Evolutionary conservation across 2,113 vertebrate genomes (phyloP).

Genomic region (Xiphophorus maculatus): DNA sequence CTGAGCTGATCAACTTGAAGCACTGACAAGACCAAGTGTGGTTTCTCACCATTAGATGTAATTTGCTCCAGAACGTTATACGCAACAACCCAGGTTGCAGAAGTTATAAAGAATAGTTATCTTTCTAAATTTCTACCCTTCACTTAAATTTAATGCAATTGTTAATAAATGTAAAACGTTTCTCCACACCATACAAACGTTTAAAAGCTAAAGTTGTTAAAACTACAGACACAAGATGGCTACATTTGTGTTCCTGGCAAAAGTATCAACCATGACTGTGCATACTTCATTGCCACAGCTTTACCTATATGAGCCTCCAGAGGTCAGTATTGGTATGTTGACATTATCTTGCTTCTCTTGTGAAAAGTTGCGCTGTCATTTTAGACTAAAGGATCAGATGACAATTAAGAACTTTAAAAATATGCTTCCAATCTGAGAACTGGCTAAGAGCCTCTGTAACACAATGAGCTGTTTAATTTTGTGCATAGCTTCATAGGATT

Average conservation of each 20-base stretch:
- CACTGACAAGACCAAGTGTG: neutral
- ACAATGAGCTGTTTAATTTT: constrained; percentile 36
- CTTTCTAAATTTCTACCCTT: neutral
- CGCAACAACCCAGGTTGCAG: too few relatives aligned
- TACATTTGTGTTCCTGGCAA: neutral
- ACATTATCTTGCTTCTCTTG: neutral
- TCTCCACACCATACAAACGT: too few relatives aligned
- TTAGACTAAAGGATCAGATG: too few relatives aligned
- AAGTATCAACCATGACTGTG: neutral
- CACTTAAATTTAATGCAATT: neutral
- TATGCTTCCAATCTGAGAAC: too few relatives aligned
- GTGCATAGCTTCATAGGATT: constrained; percentile 30
- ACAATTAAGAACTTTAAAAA: too few relatives aligned
- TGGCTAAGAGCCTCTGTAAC: constrained; percentile 3
- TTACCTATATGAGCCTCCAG: neutral
- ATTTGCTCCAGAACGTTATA: neutral
- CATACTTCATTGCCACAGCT: neutral
- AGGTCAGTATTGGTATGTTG: neutral
- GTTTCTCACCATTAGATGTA: neutral
- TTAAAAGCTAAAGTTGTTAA: neutral
- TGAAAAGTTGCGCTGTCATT: too few relatives aligned
- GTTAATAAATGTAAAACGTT: neutral
- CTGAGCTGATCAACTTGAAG: neutral
- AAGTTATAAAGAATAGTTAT: too few relatives aligned
- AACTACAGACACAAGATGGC: neutral